Evolutionary conservation across 2,888 invertebrate species (phyloP).

Genomic region (Rosalia funebris): DNA sequence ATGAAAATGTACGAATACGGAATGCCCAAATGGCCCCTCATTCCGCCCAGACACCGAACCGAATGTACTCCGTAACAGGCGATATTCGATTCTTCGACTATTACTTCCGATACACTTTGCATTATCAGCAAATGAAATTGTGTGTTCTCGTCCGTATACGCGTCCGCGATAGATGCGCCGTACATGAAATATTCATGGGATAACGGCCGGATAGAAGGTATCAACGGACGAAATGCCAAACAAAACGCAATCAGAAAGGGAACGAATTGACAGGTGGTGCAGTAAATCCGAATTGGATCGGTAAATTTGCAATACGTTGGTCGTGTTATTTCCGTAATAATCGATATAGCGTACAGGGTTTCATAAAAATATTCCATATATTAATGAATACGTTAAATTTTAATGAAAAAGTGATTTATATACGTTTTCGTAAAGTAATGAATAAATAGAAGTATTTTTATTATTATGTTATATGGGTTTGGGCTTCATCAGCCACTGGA

Average conservation of each 20-base stretch:
- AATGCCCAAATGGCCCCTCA: background rate
- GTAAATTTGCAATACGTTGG: too few species aligned
- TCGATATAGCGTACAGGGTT: too few species aligned
- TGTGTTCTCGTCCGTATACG: slow-evolving; percentile 11
- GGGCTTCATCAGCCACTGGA: too few species aligned
- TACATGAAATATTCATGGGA: slow-evolving; percentile 29
- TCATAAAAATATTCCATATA: too few species aligned
- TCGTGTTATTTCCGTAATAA: too few species aligned
- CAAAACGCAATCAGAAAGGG: background rate
- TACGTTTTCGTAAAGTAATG: too few species aligned
- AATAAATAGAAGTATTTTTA: too few species aligned
- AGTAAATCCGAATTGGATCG: too few species aligned
- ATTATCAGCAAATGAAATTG: slow-evolving; percentile 29
- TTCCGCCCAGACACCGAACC: slow-evolving; percentile 4
- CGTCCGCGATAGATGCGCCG: background rate
- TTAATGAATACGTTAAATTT: too few species aligned
- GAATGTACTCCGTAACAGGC: slow-evolving; percentile 10
- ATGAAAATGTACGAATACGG: slow-evolving; percentile 8
- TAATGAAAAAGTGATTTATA: too few species aligned
- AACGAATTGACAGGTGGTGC: slow-evolving; percentile 4
- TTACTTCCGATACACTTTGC: slow-evolving; percentile 29
- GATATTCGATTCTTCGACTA: slow-evolving; percentile 17
- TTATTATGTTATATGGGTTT: too few species aligned
- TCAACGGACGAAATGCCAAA: slow-evolving; percentile 8
- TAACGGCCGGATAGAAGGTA: slow-evolving; percentile 8